A percentile compares a stretch with the other conserved stretches of the same genome.
Conservation (phyloP, 2,888 invertebrate genomes). For the Parnassius glacialis region DNA sequence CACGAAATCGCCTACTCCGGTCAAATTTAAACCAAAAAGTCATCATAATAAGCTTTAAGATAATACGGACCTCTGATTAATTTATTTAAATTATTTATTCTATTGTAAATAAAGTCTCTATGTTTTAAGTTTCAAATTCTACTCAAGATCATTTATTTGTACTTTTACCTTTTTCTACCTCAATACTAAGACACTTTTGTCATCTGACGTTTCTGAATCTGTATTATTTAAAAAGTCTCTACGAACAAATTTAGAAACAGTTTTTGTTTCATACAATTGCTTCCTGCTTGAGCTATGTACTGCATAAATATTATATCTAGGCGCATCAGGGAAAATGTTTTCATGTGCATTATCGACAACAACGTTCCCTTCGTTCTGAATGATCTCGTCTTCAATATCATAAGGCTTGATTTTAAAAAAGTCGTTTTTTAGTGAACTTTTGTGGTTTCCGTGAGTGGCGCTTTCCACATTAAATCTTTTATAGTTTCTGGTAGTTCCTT, state of each 20-base stretch:
- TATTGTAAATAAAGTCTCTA: constrained; percentile 70
- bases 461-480: constrained; percentile 31
- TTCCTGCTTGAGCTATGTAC: neutral
- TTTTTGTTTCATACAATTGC: neutral
- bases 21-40: constrained; percentile 58
- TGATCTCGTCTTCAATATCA: constrained; percentile 5
- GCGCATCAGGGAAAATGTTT: constrained; percentile 1
- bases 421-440: constrained; percentile 11
- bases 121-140: constrained; percentile 65
- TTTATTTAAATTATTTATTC: constrained; percentile 73
- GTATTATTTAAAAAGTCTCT: neutral
- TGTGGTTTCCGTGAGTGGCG: constrained; percentile 34
- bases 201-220: neutral
- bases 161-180: constrained; percentile 28
- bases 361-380: constrained; percentile 8
- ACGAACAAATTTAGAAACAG: neutral
- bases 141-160: constrained; percentile 41
- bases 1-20: constrained; percentile 83
- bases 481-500: constrained; percentile 32
- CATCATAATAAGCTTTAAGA: constrained; percentile 44
- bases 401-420: constrained; percentile 14
- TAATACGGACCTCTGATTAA: constrained; percentile 70
- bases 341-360: constrained; percentile 10
- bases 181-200: constrained; percentile 31
- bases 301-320: constrained; percentile 2